Base-by-base conservation (phyloP, 2,797 vertebrate species). In the Pangasius djambal region DNA sequence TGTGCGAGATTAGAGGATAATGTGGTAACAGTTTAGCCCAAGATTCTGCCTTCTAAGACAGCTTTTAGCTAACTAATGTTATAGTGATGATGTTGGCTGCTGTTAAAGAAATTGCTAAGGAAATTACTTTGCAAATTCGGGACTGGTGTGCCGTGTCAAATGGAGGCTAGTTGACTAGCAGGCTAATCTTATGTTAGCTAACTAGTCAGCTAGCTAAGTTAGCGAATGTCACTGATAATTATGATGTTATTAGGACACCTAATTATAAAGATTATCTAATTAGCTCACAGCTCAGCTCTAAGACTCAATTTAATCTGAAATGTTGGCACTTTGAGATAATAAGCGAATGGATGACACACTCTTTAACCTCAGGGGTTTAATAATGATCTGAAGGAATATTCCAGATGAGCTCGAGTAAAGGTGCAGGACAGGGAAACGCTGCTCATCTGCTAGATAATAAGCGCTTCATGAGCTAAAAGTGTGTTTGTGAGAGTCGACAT, bases 321-420 rank as follows among this genome's bases (percentile, higher is more conserved):
- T 61, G 79, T 40, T 83, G 37, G 25, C 81, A n/a, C 81, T 83
- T 61, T 61, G 34, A 16, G 22, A 25, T 63, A 61, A 63, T 83
- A 63, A 40, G 13, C 2, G 6, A 48, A 83, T 83, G 37, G 6
- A 65, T 65, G 6, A n/a, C 22, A 63, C 12, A 18, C 25, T 40
- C 7, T 67, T 69, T 52, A 69, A 22, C 8, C 63, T 44, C n/a
- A 70, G 25, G 83, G n/a, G 20, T 55, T 85, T 85, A 85, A 70
- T 55, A 70, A 85, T 25, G 65, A 70, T 31, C 65, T 85, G 48
- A 85, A 34, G 44, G 63, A 85, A 85, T 20, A 69, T 83, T 63
- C 81, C 81, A 83, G 37, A 83, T 52, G 78, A 81, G 52, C 20
- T 4, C 52, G 50, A 81, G 31, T 34, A n/a, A 63, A 83, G 37